Conservation (phyloP, 2,113 vertebrate genomes). For the Xenopus laevis region DNA sequence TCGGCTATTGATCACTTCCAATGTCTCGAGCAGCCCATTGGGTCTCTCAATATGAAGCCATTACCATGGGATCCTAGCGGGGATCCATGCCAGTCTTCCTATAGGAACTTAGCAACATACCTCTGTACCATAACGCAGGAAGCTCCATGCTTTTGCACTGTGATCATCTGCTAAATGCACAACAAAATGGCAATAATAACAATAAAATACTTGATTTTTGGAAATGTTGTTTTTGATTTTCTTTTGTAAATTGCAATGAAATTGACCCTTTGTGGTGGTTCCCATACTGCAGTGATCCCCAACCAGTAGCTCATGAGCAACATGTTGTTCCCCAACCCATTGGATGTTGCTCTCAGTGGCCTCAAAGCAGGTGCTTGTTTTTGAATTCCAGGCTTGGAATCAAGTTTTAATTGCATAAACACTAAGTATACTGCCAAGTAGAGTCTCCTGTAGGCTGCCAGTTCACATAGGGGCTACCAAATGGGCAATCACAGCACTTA, state of each 20-base stretch:
- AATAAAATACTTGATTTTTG: conserved; percentile 35
- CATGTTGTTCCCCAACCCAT: no score
- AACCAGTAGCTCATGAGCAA: no score
- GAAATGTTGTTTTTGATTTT: conserved; percentile 1
- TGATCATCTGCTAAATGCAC: conserved; percentile 41
- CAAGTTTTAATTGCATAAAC: no score
- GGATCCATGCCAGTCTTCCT: conserved; percentile 23
- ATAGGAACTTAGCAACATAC: conserved; percentile 37
- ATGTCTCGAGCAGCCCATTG: neutral
- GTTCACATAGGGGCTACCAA: no score
- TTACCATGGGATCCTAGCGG: conserved; percentile 10
- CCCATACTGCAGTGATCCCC: no score
- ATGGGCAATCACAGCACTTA: no score
- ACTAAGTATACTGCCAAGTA: no score
- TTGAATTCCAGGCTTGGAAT: no score
- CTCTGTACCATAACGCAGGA: conserved; percentile 25
- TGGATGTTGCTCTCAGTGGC: no score
- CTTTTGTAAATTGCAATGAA: neutral
- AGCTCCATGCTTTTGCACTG: conserved; percentile 43
- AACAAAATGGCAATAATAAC: conserved; percentile 36
- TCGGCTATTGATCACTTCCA: neutral
- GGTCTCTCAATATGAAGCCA: neutral
- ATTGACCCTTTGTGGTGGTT: no score
- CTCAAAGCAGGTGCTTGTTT: no score
- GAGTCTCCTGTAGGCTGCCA: no score